Percentiles rank a stretch among this genome's conserved stretches.
Conservation (phyloP, 1,140 invertebrate species). For the Campodea augens region DNA sequence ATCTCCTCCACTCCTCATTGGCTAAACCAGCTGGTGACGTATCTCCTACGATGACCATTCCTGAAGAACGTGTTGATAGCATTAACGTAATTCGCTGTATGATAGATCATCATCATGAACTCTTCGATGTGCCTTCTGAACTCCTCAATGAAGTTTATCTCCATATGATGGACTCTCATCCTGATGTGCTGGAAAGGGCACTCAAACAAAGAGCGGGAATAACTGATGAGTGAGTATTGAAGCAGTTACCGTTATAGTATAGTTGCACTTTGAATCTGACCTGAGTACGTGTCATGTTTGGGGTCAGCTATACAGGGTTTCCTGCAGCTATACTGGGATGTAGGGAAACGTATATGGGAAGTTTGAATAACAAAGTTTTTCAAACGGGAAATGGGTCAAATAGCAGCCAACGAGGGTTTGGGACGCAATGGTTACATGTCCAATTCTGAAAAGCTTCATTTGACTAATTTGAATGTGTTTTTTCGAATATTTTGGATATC, state of each 20-base stretch:
- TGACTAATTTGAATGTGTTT: too few relatives aligned
- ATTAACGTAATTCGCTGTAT: slow-evolving; percentile 69
- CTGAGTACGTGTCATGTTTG: slow-evolving; percentile 5
- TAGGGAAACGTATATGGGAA: too few relatives aligned
- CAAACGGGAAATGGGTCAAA: too few relatives aligned
- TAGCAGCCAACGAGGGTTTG: too few relatives aligned
- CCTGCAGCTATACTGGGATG: too few relatives aligned
- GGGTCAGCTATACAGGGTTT: too few relatives aligned
- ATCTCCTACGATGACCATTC: slow-evolving; percentile 39
- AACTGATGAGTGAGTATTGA: background rate
- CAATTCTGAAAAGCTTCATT: too few relatives aligned
- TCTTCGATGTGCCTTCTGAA: slow-evolving; percentile 58
- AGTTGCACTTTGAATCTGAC: background rate
- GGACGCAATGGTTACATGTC: too few relatives aligned
- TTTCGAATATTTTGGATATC: too few relatives aligned
- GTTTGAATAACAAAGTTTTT: too few relatives aligned
- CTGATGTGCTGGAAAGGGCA: slow-evolving; percentile 49
- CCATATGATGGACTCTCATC: slow-evolving; percentile 61
- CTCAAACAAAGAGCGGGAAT: slow-evolving; percentile 20
- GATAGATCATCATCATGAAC: slow-evolving; percentile 52
- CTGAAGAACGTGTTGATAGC: slow-evolving; percentile 64
- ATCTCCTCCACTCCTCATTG: slow-evolving; percentile 71
- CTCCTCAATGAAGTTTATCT: slow-evolving; percentile 66
- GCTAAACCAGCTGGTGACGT: slow-evolving; percentile 39
- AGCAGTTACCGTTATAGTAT: background rate